phyloP scores from a whole-genome alignment of 2,888 invertebrate species.

The Yponomeuta plumbellus region DNA sequence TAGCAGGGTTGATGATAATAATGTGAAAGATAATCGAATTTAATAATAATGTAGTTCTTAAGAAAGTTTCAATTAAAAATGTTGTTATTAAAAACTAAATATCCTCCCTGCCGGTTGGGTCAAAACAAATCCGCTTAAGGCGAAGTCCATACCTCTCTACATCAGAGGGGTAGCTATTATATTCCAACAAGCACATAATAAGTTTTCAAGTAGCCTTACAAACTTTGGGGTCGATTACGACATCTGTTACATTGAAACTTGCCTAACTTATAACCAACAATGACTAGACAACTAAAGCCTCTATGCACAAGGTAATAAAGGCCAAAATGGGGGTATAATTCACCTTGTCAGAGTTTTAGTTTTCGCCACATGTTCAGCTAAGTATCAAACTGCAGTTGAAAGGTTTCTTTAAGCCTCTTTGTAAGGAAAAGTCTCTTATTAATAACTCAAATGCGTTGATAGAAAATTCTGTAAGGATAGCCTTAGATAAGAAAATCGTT shows the following conservation, averaged over 20 bases:
- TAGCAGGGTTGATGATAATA: too few species aligned
- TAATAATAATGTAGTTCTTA: too few species aligned
- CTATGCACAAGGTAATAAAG: background rate
- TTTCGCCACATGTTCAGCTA: slow-evolving; percentile 9
- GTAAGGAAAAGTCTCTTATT: background rate
- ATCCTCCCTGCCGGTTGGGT: background rate
- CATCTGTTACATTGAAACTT: slow-evolving; percentile 52
- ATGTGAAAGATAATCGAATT: too few species aligned
- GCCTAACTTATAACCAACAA: background rate
- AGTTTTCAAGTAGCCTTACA: slow-evolving; percentile 63
- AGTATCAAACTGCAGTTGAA: slow-evolving; percentile 8
- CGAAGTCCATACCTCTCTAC: background rate
- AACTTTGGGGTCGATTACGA: slow-evolving; percentile 57
- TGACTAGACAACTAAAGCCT: background rate
- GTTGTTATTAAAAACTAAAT: too few species aligned
- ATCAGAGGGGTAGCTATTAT: slow-evolving; percentile 23
- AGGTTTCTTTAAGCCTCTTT: background rate
- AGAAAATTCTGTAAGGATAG: too few species aligned
- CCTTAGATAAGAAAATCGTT: too few species aligned
- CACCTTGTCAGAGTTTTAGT: slow-evolving; percentile 27
- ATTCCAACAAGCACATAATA: slow-evolving; percentile 46
- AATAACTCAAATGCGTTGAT: background rate
- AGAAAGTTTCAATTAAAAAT: too few species aligned
- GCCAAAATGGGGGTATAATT: background rate
- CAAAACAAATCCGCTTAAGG: background rate